A percentile compares a stretch with the other conserved stretches of the same genome.
Evolutionary conservation across 2,888 invertebrate species (phyloP).

Genomic region (Lochmaea capreae): DNA sequence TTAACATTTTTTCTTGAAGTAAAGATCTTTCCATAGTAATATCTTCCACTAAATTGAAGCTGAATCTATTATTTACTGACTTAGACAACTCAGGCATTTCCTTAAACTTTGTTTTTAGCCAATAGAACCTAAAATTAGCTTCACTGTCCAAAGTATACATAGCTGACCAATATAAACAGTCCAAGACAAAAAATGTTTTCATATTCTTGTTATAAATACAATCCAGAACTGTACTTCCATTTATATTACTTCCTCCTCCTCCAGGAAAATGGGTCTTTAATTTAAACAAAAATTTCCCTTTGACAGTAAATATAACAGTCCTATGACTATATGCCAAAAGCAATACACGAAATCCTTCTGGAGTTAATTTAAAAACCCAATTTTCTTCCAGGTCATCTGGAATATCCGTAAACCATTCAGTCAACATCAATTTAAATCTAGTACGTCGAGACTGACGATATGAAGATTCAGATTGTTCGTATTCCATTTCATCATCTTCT

Average conservation of each 20-base stretch:
- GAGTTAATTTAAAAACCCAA: conserved; percentile 84
- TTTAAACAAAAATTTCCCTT: conserved; percentile 49
- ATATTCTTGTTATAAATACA: conserved; percentile 77
- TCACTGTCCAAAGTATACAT: conserved; percentile 79
- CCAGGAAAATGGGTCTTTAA: conserved; percentile 80
- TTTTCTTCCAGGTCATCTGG: conserved; percentile 79
- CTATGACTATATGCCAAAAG: conserved; percentile 75
- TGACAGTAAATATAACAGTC: conserved; percentile 43
- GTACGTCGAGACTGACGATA: conserved; percentile 42
- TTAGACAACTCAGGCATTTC: conserved; percentile 70
- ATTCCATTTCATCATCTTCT: conserved; percentile 59
- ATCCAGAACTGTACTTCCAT: conserved; percentile 80
- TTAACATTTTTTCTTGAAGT: conserved; percentile 66
- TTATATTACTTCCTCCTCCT: conserved; percentile 68
- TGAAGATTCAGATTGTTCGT: conserved; percentile 51
- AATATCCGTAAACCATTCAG: conserved; percentile 93
- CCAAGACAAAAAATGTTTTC: conserved; percentile 81
- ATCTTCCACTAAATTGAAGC: conserved; percentile 68
- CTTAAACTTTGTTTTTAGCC: conserved; percentile 79
- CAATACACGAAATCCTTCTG: conserved; percentile 85
- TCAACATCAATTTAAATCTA: conserved; percentile 78
- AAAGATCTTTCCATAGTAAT: conserved; percentile 65
- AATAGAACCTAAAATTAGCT: conserved; percentile 85
- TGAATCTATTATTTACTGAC: conserved; percentile 58
- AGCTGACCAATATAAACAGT: conserved; percentile 85